Conservation (phyloP, 1,140 invertebrate species). For the Drosophila pectinifera region DNA sequence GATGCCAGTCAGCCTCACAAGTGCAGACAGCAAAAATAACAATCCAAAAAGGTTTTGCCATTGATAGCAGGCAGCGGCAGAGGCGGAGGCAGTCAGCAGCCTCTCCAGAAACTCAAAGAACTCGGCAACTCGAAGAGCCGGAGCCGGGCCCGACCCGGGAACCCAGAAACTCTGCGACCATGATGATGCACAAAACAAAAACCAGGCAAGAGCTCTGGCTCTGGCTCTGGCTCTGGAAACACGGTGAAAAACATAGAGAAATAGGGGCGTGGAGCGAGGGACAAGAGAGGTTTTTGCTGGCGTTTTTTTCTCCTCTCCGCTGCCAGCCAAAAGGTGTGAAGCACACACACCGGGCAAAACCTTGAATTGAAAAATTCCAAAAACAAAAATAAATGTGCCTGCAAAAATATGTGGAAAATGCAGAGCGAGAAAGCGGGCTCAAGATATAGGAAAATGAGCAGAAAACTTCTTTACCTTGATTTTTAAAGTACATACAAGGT, state of each 20-base stretch:
- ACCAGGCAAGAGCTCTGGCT: conserved; percentile 13
- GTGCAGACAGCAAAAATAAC: conserved; percentile 71
- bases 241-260: conserved; percentile 13
- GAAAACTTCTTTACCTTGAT: background rate
- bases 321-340: conserved; percentile 58
- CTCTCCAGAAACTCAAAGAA: conserved; percentile 16
- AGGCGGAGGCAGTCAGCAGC: conserved; percentile 12
- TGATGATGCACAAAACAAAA: conserved; percentile 49
- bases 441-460: background rate
- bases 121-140: background rate
- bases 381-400: conserved; percentile 53
- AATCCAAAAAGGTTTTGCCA: conserved; percentile 69
- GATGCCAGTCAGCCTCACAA: conserved; percentile 69
- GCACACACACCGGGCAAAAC: conserved; percentile 50
- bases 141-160: background rate
- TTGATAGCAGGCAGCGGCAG: conserved; percentile 53
- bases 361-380: conserved; percentile 76
- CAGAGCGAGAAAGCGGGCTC: background rate
- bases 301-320: background rate
- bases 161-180: conserved; percentile 10
- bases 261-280: background rate
- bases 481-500: no score
- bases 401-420: conserved; percentile 28
- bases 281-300: conserved; percentile 6
- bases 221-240: no score